Conservation (phyloP, 2,797 vertebrate genomes). For the Tympanoctomys barrerae region DNA sequence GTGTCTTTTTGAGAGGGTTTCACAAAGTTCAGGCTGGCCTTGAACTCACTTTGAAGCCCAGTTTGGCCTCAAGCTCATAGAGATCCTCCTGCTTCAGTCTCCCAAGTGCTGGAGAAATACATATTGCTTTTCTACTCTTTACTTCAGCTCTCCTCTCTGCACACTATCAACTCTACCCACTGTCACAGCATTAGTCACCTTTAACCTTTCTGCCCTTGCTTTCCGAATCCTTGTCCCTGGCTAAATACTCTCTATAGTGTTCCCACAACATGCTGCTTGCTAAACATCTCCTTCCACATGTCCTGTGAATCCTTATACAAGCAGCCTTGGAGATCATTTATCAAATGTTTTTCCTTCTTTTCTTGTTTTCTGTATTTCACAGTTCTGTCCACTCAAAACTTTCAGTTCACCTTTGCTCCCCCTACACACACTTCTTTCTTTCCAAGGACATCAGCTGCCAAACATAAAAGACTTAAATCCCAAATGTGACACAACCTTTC, state of each 20-base stretch:
- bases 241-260: not conserved
- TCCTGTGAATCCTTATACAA: not conserved
- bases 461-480: not conserved
- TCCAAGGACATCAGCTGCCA: not conserved
- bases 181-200: not conserved
- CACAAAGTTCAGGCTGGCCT: not conserved
- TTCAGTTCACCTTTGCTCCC: slow-evolving; percentile 34
- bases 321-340: not conserved
- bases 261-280: not conserved
- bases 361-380: slow-evolving; percentile 58
- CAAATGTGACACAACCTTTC: not conserved
- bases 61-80: not conserved
- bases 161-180: not conserved
- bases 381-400: not conserved
- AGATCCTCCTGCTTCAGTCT: not conserved
- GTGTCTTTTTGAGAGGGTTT: not conserved
- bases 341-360: not conserved
- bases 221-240: not conserved
- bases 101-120: not conserved
- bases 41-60: not conserved
- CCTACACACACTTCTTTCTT: not conserved
- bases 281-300: slow-evolving; percentile 16
- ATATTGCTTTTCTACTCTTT: not conserved
- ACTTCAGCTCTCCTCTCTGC: not conserved
- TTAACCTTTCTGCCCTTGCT: not conserved